Percentiles rank a stretch among this genome's conserved stretches.
These are phyloP conservation scores for Portunus trituberculatus DNA, from an alignment of 1,140 invertebrate genomes.

Conservation along the genomic window DNA sequence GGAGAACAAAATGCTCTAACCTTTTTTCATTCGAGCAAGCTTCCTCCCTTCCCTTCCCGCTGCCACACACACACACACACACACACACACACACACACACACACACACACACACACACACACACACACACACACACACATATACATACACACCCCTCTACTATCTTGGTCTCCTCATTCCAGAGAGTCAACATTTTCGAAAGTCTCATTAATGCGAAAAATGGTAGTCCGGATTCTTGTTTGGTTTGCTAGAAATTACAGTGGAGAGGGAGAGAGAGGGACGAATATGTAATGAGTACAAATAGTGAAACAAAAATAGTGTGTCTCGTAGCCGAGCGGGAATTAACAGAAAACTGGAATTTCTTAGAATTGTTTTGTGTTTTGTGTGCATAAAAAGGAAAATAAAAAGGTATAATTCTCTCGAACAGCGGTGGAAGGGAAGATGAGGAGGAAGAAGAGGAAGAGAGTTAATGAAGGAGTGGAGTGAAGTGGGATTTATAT, in stretches of 20 bases:
- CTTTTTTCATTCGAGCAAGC: neutral
- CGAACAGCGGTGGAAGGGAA: neutral
- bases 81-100: neutral
- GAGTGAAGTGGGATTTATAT: neutral
- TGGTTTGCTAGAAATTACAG: neutral
- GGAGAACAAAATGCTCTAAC: neutral
- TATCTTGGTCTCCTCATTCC: too few species aligned
- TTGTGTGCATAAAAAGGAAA: neutral
- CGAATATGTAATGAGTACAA: neutral
- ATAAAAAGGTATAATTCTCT: neutral
- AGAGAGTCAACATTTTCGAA: too few species aligned
- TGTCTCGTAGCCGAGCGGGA: neutral
- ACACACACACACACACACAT: too few species aligned
- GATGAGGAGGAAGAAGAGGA: neutral
- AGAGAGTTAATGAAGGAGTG: neutral
- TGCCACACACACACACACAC: neutral
- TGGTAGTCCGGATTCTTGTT: neutral
- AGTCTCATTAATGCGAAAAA: too few species aligned
- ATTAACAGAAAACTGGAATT: neutral
- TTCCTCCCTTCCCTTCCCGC: neutral
- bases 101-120: too few species aligned
- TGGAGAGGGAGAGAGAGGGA: neutral
- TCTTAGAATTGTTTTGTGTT: neutral
- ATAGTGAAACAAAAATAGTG: slow-evolving; percentile 23
- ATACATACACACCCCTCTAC: too few species aligned